Evolutionary conservation across 2,113 vertebrate species (phyloP).

Genomic region (Scytalopus superciliaris): DNA sequence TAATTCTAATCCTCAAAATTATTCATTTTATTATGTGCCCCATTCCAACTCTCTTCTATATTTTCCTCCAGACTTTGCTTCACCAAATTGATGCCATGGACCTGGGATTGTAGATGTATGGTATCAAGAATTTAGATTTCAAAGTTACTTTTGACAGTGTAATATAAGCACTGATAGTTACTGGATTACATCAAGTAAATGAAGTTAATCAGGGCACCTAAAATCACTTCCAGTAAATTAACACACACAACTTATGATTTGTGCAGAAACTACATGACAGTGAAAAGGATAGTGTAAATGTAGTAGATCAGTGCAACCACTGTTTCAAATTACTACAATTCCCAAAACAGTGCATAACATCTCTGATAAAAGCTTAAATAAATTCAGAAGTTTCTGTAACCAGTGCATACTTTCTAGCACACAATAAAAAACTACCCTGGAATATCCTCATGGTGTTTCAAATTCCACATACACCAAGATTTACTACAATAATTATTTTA

Average conservation of each 20-base stretch:
- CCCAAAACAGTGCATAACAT: neutral
- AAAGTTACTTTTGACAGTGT: neutral
- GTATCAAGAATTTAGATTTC: neutral
- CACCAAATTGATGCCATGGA: neutral
- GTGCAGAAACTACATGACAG: neutral
- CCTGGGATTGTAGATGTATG: neutral
- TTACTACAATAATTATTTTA: neutral
- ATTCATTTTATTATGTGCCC: neutral
- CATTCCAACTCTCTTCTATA: neutral
- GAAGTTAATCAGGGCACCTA: neutral
- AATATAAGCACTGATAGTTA: neutral
- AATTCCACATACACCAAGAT: neutral
- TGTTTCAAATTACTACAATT: neutral
- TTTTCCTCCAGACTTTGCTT: neutral
- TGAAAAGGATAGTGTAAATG: neutral
- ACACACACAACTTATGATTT: accelerated
- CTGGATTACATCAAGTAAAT: neutral
- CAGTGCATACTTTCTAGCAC: neutral
- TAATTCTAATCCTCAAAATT: neutral
- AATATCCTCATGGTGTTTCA: neutral
- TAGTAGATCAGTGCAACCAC: neutral
- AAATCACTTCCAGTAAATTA: neutral
- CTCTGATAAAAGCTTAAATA: neutral
- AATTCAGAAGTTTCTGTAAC: neutral
- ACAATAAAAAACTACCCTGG: neutral